phyloP scores from a whole-genome alignment of 2,888 invertebrate species.

The Papilio gigon region DNA sequence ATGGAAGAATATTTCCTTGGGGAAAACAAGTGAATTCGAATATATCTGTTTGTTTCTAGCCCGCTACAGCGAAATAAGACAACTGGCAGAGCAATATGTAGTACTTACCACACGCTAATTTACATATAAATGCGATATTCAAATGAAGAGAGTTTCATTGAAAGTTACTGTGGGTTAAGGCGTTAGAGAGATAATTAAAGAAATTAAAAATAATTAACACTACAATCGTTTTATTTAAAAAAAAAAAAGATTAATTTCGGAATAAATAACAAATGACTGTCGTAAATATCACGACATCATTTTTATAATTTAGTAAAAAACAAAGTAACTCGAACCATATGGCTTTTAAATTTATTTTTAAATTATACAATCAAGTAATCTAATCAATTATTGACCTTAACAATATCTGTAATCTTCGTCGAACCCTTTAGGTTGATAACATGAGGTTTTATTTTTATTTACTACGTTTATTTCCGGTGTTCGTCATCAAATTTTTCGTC shows the following conservation, averaged over 20 bases:
- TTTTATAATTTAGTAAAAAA: too few species aligned
- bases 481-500: background rate
- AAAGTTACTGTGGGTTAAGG: conserved; percentile 2
- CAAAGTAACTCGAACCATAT: too few species aligned
- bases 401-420: too few species aligned
- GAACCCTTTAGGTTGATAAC: too few species aligned
- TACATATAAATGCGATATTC: conserved; percentile 4
- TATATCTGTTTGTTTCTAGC: conserved; percentile 34
- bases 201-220: background rate
- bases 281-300: too few species aligned
- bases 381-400: too few species aligned
- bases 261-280: too few species aligned
- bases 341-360: too few species aligned
- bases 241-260: too few species aligned
- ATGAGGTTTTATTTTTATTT: background rate
- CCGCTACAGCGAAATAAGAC: conserved; percentile 20
- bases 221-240: too few species aligned
- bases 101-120: conserved; percentile 10
- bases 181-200: background rate
- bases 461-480: background rate
- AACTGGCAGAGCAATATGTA: conserved; percentile 14
- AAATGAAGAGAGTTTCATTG: conserved; percentile 1
- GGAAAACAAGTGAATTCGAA: conserved; percentile 38
- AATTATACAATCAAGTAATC: too few species aligned
- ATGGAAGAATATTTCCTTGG: conserved; percentile 41